phyloP scores from a whole-genome alignment of 2,113 vertebrate species.

The Rhizomys pruinosus region DNA sequence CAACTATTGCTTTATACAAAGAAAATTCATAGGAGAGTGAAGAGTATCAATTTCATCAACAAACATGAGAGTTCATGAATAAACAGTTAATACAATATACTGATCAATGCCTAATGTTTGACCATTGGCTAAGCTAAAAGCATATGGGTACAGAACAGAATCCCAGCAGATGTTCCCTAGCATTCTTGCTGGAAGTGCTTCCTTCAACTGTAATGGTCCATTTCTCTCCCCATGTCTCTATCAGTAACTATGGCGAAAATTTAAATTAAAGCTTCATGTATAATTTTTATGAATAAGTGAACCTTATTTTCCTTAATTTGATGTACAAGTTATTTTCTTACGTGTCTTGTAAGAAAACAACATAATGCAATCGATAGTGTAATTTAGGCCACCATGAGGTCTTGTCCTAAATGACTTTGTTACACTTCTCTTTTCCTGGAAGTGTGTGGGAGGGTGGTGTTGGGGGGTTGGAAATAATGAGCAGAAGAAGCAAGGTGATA shows the following conservation, averaged over 20 bases:
- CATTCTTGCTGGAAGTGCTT: background rate
- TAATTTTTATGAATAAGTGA: no score
- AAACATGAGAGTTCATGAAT: background rate
- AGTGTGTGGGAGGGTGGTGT: no score
- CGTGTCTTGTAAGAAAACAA: background rate
- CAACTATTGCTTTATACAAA: background rate
- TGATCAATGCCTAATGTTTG: background rate
- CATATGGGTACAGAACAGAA: background rate
- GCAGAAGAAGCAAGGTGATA: background rate
- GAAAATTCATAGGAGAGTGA: background rate
- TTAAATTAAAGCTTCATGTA: no score
- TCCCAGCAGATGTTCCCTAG: background rate
- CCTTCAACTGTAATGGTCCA: background rate
- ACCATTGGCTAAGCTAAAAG: no score
- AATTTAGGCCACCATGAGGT: background rate
- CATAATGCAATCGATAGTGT: background rate
- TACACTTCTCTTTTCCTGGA: no score
- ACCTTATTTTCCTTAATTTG: no score
- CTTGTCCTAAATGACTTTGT: background rate
- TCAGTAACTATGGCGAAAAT: background rate
- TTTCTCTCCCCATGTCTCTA: background rate
- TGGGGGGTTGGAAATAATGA: no score
- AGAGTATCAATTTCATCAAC: background rate
- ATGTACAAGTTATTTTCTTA: background rate
- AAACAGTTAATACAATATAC: background rate